Evolutionary conservation across 23 tunicate genomes (phyloP), one percentile per base, ranked within the genome.

Genomic region (Pegea sp.): DNA sequence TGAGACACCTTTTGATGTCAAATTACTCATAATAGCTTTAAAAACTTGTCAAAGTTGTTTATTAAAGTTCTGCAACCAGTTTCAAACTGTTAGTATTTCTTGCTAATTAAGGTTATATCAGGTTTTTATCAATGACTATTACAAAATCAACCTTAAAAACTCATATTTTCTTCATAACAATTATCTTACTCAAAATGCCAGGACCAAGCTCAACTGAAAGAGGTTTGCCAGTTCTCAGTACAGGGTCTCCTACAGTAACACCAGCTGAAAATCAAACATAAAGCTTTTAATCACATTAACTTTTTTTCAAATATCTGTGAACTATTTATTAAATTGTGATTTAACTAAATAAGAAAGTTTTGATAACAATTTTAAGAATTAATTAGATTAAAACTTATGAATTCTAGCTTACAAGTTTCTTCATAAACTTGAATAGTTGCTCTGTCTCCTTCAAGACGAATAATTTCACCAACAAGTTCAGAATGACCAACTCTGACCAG

Each of bases 371-470:
- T 38, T 38, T 38, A 8, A 16, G 46, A 38, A 38, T 38, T 38
- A 38, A 8, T 38, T 8, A 38, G 11, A 16, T 24, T 4, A 56
- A 53, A 69, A 24, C 69, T 44, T n/a, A n/a, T n/a, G n/a, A n/a
- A n/a, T n/a, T n/a, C n/a, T n/a, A n/a, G n/a, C n/a, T n/a, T 67
- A 84, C 87, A 75, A 16, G 87, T 75, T 56, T 76, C 87, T 61
- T 87, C 96, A 49, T 76, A 71, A 28, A 91, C 99, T 74, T 91
- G 99, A 68, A 91, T 91, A 24, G 99, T 91, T n/a, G 99, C 99
- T 33, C 90, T 53, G 42, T 91, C 84, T 1, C 99, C 99, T 53
- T 91, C 99, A 11, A 91, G 62, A 2, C 93, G 63, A 63, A 91
- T 91, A 46, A 91, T 91, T 55, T 91, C 99, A 19, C 99, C 99